A percentile compares a stretch with the other conserved stretches of the same genome.
Evolutionary conservation across 2,797 vertebrate species (phyloP).

Genomic region (Brachyrhaphis roseni): DNA sequence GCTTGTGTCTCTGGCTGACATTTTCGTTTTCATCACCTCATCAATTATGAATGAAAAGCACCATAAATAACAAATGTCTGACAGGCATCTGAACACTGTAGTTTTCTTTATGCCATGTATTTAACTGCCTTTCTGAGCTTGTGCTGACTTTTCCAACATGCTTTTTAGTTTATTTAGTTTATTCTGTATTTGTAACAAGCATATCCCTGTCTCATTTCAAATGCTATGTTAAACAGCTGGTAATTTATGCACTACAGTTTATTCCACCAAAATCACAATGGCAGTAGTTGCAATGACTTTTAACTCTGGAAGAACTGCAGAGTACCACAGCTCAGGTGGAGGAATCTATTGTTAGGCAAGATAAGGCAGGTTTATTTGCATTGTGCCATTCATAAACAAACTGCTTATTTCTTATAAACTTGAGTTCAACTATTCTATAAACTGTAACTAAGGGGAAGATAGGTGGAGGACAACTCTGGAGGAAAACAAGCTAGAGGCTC

Average conservation of each 20-base stretch:
- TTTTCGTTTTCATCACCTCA: slow-evolving; percentile 73
- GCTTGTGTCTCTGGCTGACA: slow-evolving; percentile 61
- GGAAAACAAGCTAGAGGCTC: no score
- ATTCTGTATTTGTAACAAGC: not conserved
- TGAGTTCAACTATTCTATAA: not conserved
- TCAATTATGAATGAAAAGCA: slow-evolving; percentile 72
- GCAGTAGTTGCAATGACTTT: not conserved
- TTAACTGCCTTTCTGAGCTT: slow-evolving; percentile 34
- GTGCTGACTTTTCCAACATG: slow-evolving; percentile 14
- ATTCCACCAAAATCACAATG: not conserved
- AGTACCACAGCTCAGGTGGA: not conserved
- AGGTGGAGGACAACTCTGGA: no score
- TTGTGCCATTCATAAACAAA: not conserved
- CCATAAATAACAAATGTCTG: slow-evolving; percentile 72
- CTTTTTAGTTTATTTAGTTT: slow-evolving; percentile 16
- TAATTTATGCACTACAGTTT: slow-evolving; percentile 23
- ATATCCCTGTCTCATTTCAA: slow-evolving; percentile 1
- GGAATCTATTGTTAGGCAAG: not conserved
- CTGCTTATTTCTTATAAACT: not conserved
- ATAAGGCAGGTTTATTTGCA: not conserved
- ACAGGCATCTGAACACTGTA: slow-evolving; percentile 64
- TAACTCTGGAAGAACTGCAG: not conserved
- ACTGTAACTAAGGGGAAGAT: no score
- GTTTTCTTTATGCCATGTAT: slow-evolving; percentile 51
- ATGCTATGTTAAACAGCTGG: slow-evolving; percentile 27